Base-by-base conservation (phyloP, 2,113 vertebrate species). In the Oreochromis aureus region DNA sequence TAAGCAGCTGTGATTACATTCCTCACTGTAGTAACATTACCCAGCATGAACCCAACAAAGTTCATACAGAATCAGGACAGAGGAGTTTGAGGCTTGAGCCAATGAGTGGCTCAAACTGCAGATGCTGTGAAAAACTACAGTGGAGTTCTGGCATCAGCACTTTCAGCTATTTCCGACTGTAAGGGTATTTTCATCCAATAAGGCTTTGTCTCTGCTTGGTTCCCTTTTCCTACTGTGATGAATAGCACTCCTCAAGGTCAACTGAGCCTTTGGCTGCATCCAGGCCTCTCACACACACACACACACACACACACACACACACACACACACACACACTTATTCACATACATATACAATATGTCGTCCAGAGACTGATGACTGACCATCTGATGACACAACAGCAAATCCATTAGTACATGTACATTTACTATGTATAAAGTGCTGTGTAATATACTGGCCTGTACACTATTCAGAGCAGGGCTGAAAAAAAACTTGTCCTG, bases 101-200 rank as follows among this genome's bases (percentile, higher is more conserved):
- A 86, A 22, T 84, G 89, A 89, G 84, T 86, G 85, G 85, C 24
- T 88, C 87, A 95, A 95, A 94, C 83, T 94, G 95, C 93, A 12
- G 90, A 91, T 93, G 90, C 90, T 88, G 89, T 90, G 86, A 82
- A 88, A 94, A 94, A 89, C 69, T 76, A 48, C 69, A 81, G 89
- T 41, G 19, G 59, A 87, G 88, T 86, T 90, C 84, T 53, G 3
- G 88, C 66, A 88, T 96, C 95, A 96, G 95, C 95, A 95, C 63
- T 95, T 95, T 91, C 81, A 86, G 89, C 89, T 94, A 83, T 95
- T 95, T 95, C 88, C 71, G 92, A 85, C 83, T 79, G 92, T 92
- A 93, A 76, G 87, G 89, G 84, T 87, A 92, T 94, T 94, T 95
- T 93, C 91, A 82, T 93, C 89, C 22, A 69, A 91, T 92, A 88